These are phyloP conservation scores for Thecocarcelia acutangulata DNA, from an alignment of 2,888 invertebrate species.

Conservation along the genomic window DNA sequence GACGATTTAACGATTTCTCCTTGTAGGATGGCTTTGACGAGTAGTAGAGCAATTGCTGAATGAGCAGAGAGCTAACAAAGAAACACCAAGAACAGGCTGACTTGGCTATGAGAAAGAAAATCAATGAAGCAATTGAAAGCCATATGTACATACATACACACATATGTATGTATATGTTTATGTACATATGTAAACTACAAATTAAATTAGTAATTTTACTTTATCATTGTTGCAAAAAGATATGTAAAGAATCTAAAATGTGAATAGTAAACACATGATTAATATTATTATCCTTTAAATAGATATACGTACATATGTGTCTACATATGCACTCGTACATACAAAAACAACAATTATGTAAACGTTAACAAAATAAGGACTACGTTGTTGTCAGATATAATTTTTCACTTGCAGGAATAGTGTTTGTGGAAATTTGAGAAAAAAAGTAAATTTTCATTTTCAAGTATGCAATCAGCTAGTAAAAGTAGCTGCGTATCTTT, in stretches of 20 bases:
- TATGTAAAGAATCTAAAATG: too few relatives aligned
- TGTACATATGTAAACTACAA: too few relatives aligned
- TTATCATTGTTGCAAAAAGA: constrained; percentile 37
- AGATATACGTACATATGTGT: too few relatives aligned
- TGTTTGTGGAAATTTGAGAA: constrained; percentile 45
- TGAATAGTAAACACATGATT: constrained; percentile 19
- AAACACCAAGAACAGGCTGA: not conserved
- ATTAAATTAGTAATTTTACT: not conserved
- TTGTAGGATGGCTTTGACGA: constrained; percentile 51
- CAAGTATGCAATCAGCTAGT: constrained; percentile 18
- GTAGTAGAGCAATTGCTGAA: constrained; percentile 33
- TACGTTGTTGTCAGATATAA: not conserved
- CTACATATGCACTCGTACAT: too few relatives aligned
- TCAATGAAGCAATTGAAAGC: too few relatives aligned
- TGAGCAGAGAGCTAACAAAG: constrained; percentile 13
- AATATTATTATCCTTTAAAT: constrained; percentile 36
- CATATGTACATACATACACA: too few relatives aligned
- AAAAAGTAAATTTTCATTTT: constrained; percentile 46
- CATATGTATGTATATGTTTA: too few relatives aligned
- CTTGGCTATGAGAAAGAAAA: too few relatives aligned
- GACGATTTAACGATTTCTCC: constrained; percentile 47
- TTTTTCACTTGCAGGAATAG: constrained; percentile 23
- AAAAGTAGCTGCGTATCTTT: not conserved
- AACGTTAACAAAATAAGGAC: not conserved
- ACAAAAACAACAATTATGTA: constrained; percentile 3